Base-by-base conservation (phyloP, 2,797 vertebrate species). In the Sparus aurata region DNA sequence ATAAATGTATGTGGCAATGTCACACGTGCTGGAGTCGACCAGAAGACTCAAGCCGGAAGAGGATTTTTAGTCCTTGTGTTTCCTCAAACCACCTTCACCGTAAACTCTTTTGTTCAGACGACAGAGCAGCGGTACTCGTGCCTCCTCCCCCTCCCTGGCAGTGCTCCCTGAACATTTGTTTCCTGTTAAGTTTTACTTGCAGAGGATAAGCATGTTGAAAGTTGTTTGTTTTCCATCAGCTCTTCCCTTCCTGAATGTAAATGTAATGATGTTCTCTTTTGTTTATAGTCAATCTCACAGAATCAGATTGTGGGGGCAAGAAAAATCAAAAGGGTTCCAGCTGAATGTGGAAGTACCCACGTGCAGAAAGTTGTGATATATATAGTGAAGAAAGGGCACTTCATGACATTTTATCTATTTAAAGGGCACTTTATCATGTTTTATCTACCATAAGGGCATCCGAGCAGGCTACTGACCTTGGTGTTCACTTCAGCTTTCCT, bases 21-120 rank as follows among this genome's bases (percentile, higher is more conserved):
- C 30, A 18, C 69, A 65, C 53, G 23, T 80, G 75, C 50, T 23
- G 49, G 49, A 17, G 41, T 10, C 71, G 45, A 5, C 30, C 9
- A 5, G 10, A 0, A 2, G 16, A 38, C 23, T 52, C 55, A 38
- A 23, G 30, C 15, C 7, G 2, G 49, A 20, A 15, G 25, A 25
- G 23, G 23, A 22, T 3, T 43, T 12, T 15, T 8, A 41, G 49
- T 30, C 63, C 69, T 60, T 17, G 18, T 57, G 45, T 54, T 55
- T 25, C 45, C 55, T 17, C 23, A 23, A 66, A 25, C 11, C 71
- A 18, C 52, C 53, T 49, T 12, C n/a, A 3, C 15, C 18, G 10
- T 17, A 12, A 27, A 16, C 5, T 13, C n/a, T 23, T 23, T 10
- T 20, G 30, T 34, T 18, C 2, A 3, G 57, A 12, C 7, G 4